Evolutionary conservation across 2,888 invertebrate genomes (phyloP).

Genomic region (Cerceris ruficornis): DNA sequence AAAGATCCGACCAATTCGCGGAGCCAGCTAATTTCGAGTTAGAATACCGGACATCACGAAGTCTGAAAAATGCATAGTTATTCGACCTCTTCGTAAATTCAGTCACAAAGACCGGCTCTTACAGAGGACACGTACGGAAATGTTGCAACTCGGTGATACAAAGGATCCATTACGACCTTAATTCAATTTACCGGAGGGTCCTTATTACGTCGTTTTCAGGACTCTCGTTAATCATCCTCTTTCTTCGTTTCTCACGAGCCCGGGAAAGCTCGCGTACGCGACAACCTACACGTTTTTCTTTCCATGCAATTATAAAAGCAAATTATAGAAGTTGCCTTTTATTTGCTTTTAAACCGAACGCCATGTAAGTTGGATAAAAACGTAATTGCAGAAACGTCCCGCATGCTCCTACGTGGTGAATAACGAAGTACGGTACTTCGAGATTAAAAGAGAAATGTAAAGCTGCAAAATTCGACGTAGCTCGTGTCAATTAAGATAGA

Average conservation of each 20-base stretch:
- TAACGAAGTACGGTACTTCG: no score
- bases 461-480: no score
- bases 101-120: not conserved
- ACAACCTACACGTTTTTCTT: not conserved
- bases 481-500: no score
- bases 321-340: no score
- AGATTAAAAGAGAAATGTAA: no score
- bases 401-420: no score
- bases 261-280: not conserved
- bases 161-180: conserved; percentile 17
- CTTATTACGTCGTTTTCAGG: conserved; percentile 28
- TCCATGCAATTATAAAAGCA: not conserved
- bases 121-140: not conserved
- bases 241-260: conserved; percentile 8
- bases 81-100: conserved; percentile 1
- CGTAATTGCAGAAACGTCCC: no score
- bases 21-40: no score
- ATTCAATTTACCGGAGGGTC: conserved; percentile 37
- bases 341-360: no score
- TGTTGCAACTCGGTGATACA: conserved; percentile 7
- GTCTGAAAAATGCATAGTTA: not conserved
- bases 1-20: no score
- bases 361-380: no score
- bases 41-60: no score
- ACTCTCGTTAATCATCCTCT: conserved; percentile 33